These are phyloP conservation scores for Hydropsyche betteni DNA, from an alignment of 2,888 invertebrate genomes.

Conservation along the genomic window DNA sequence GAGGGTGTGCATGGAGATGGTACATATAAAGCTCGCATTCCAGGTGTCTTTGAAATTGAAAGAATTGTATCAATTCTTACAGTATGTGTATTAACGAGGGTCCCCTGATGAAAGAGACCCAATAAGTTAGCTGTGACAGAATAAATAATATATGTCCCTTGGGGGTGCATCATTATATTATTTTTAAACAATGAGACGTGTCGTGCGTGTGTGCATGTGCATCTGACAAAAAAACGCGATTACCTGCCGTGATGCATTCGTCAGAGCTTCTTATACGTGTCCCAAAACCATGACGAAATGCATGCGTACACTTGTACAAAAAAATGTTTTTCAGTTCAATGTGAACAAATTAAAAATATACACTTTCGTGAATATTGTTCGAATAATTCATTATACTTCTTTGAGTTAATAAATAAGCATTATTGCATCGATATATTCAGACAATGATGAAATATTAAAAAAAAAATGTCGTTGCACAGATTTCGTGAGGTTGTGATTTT, in stretches of 20 bases:
- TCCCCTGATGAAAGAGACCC: slow-evolving; percentile 42
- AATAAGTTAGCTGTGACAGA: slow-evolving; percentile 41
- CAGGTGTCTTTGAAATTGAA: slow-evolving; percentile 49
- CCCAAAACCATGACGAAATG: slow-evolving; percentile 4
- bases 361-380: too few relatives aligned
- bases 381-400: too few relatives aligned
- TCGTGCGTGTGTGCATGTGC: not conserved
- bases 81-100: slow-evolving; percentile 46
- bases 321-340: not conserved
- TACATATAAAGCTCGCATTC: slow-evolving; percentile 39
- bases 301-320: not conserved
- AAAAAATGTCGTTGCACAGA: too few relatives aligned
- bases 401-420: too few relatives aligned
- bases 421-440: too few relatives aligned
- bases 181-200: slow-evolving; percentile 41
- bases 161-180: slow-evolving; percentile 44
- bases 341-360: not conserved
- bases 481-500: too few relatives aligned
- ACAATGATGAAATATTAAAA: too few relatives aligned
- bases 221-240: slow-evolving; percentile 14
- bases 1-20: slow-evolving; percentile 28
- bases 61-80: slow-evolving; percentile 48
- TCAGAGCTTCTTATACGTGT: slow-evolving; percentile 11
- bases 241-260: slow-evolving; percentile 23
- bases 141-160: slow-evolving; percentile 42